Percentiles rank a stretch among this genome's conserved stretches.
phyloP scores from a whole-genome alignment of 2,113 vertebrate genomes.

The Dolichallabes microphthalmus region DNA sequence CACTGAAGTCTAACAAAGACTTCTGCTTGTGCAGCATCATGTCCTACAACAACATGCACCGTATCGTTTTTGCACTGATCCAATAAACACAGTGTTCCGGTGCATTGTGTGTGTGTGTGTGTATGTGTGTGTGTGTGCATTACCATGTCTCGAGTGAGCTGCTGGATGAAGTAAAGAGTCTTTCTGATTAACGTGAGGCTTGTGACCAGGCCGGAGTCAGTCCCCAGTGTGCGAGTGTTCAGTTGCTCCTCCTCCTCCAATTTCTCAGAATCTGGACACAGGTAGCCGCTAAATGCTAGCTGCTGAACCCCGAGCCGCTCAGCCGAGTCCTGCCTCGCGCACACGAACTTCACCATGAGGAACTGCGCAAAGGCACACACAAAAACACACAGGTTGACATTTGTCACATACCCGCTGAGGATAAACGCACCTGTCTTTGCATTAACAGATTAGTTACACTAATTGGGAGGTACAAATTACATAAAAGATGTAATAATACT shows the following conservation, averaged over 20 bases:
- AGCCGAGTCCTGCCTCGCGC: constrained; percentile 86
- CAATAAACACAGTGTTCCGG: background rate
- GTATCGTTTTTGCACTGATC: background rate
- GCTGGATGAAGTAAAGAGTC: constrained; percentile 90
- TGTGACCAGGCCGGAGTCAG: constrained; percentile 62
- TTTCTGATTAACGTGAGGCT: constrained; percentile 87
- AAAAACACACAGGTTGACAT: background rate
- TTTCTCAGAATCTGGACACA: constrained; percentile 71
- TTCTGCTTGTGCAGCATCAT: constrained; percentile 84
- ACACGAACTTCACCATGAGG: constrained; percentile 96
- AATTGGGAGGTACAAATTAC: background rate
- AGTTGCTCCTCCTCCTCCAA: constrained; percentile 69
- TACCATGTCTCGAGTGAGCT: constrained; percentile 92
- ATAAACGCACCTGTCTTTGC: background rate
- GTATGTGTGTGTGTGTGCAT: constrained; percentile 22
- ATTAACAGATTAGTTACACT: background rate
- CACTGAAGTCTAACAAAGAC: constrained; percentile 85
- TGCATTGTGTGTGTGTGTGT: constrained; percentile 35
- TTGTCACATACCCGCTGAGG: background rate
- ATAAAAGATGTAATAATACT: background rate
- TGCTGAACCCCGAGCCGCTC: constrained; percentile 91
- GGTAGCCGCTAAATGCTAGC: constrained; percentile 84
- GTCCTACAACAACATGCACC: constrained; percentile 72
- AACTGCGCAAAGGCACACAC: constrained; percentile 71
- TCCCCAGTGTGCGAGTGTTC: constrained; percentile 66